Conservation (phyloP, 2,888 invertebrate genomes). For the Amiota communis region DNA sequence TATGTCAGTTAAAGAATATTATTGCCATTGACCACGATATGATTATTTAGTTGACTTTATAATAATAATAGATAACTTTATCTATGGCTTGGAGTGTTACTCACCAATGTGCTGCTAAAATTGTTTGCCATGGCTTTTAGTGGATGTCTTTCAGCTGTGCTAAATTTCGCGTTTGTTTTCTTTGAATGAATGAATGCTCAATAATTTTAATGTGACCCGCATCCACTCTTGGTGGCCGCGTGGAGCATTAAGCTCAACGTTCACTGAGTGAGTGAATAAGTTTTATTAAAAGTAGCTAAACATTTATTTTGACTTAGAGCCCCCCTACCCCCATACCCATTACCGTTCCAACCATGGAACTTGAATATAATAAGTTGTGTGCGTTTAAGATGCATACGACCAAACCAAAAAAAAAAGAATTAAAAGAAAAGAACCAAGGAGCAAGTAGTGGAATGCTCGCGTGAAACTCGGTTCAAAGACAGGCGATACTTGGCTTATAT, state of each 20-base stretch:
- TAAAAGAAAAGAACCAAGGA: background rate
- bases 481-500: too few species aligned
- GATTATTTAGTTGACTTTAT: background rate
- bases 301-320: slow-evolving; percentile 46
- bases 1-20: background rate
- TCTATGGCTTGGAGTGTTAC: too few species aligned
- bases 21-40: background rate
- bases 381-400: background rate
- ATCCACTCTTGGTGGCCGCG: background rate
- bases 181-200: slow-evolving; percentile 20
- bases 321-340: background rate
- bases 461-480: too few species aligned
- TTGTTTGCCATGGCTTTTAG: too few species aligned
- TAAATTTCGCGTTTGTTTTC: slow-evolving; percentile 9
- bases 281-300: slow-evolving; percentile 38
- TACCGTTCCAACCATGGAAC: background rate
- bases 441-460: too few species aligned
- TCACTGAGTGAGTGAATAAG: background rate
- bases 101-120: too few species aligned
- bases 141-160: background rate
- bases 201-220: slow-evolving; percentile 28
- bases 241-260: background rate
- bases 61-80: too few species aligned
- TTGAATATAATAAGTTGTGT: background rate
- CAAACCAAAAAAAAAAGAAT: background rate